phyloP scores from a whole-genome alignment of 2,888 invertebrate species.

The Melipona beecheii region DNA sequence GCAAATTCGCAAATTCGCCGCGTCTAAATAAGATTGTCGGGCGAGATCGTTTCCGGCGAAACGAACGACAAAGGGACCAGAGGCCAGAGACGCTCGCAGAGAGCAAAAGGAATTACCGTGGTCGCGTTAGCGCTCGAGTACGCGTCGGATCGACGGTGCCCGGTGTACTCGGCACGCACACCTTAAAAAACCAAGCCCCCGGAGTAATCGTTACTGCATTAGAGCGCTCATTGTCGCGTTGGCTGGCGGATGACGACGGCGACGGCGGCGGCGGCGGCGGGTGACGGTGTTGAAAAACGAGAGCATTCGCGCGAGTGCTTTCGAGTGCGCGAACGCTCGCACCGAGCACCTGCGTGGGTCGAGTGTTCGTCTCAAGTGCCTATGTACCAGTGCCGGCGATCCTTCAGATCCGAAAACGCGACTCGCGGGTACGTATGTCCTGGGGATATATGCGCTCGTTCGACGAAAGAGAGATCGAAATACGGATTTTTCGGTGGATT shows the following conservation, averaged over 20 bases:
- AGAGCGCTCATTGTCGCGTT: slow-evolving; percentile 57
- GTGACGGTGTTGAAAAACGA: slow-evolving; percentile 55
- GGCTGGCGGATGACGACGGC: slow-evolving; percentile 36
- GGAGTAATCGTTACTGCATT: slow-evolving; percentile 70
- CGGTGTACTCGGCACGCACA: slow-evolving; percentile 23
- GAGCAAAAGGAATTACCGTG: slow-evolving; percentile 26
- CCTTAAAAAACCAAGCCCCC: slow-evolving; percentile 36
- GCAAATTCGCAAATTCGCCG: not conserved
- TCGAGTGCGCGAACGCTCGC: slow-evolving; percentile 64
- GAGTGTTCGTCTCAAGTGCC: slow-evolving; percentile 68
- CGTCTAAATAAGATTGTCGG: not conserved
- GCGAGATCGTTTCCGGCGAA: not conserved
- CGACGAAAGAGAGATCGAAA: slow-evolving; percentile 2
- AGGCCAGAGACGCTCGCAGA: not conserved
- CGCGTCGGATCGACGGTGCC: slow-evolving; percentile 4
- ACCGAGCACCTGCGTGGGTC: slow-evolving; percentile 56
- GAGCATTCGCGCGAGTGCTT: slow-evolving; percentile 65
- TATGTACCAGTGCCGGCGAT: slow-evolving; percentile 39
- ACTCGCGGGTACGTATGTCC: slow-evolving; percentile 4
- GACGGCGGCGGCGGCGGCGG: slow-evolving; percentile 11
- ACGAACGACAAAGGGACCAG: not conserved
- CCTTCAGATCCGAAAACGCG: slow-evolving; percentile 51
- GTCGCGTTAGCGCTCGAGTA: slow-evolving; percentile 15
- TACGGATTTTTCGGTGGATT: not conserved
- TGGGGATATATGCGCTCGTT: not conserved